Percentiles rank a stretch among this genome's conserved stretches.
Evolutionary conservation across 2,888 invertebrate species (phyloP).

Genomic region (Sisyra nigra): DNA sequence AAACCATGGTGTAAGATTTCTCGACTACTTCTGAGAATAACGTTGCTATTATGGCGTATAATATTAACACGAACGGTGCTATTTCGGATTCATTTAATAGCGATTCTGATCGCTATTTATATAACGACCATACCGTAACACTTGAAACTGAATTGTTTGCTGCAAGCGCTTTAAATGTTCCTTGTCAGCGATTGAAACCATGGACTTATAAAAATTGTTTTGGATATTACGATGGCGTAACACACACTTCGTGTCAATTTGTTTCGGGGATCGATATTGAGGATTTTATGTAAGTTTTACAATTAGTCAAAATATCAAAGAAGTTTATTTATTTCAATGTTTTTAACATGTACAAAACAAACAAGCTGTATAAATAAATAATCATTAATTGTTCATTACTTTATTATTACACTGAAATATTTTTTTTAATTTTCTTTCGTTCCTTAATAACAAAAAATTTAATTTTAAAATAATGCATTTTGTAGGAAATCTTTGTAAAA

Average conservation of each 20-base stretch:
- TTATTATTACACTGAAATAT: too few relatives aligned
- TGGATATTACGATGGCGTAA: conserved; percentile 38
- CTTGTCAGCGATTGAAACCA: conserved; percentile 32
- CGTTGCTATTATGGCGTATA: neutral
- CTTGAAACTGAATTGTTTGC: neutral
- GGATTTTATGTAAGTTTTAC: conserved; percentile 58
- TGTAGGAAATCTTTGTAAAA: too few relatives aligned
- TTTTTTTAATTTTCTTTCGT: too few relatives aligned
- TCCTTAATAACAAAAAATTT: too few relatives aligned
- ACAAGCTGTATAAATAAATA: too few relatives aligned
- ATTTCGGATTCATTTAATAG: neutral
- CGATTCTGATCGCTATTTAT: neutral
- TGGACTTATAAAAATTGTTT: conserved; percentile 52
- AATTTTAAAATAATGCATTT: too few relatives aligned
- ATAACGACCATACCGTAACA: neutral
- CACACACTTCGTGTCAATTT: conserved; percentile 45
- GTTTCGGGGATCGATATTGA: conserved; percentile 51
- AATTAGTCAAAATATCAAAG: too few relatives aligned
- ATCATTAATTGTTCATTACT: too few relatives aligned
- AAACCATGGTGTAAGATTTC: too few relatives aligned
- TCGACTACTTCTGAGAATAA: too few relatives aligned
- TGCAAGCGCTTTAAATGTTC: conserved; percentile 17
- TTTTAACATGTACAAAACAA: too few relatives aligned
- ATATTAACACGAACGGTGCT: neutral
- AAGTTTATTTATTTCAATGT: too few relatives aligned